Conservation (phyloP, 2,797 vertebrate species). For the Monodelphis domestica region DNA sequence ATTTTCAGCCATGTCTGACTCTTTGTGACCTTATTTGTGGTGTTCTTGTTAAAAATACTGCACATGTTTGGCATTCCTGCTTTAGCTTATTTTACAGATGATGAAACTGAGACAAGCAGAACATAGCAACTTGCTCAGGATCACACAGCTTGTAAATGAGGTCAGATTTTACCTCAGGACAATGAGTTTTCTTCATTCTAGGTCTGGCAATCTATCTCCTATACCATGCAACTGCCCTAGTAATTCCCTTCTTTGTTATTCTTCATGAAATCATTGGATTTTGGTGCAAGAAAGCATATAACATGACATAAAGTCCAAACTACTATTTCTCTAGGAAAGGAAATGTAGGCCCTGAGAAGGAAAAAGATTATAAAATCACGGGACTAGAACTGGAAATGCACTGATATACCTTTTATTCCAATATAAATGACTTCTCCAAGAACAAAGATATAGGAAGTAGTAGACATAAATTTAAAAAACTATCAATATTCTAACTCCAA, state of each 20-base stretch:
- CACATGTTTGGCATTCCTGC: no score
- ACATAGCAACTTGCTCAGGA: no score
- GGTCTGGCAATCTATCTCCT: no score
- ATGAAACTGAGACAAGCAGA: no score
- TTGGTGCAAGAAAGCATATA: not conserved
- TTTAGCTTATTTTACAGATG: no score
- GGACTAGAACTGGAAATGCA: not conserved
- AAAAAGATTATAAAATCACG: not conserved
- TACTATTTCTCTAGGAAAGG: not conserved
- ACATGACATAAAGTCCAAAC: not conserved
- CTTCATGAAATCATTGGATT: not conserved
- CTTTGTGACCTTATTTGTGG: no score
- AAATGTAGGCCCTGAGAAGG: not conserved
- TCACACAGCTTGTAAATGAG: no score
- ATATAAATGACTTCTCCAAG: not conserved
- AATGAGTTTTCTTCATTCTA: no score
- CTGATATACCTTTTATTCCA: not conserved
- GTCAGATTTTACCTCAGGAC: no score
- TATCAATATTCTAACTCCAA: not conserved
- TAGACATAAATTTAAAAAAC: not conserved
- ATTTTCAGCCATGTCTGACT: no score
- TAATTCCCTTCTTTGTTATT: not conserved
- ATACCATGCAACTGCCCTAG: no score
- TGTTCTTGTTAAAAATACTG: no score
- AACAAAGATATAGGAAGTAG: not conserved